Evolutionary conservation across 2,797 vertebrate species (phyloP), one percentile per base, ranked within the genome.

Genomic region (Triplophysa bombifrons): DNA sequence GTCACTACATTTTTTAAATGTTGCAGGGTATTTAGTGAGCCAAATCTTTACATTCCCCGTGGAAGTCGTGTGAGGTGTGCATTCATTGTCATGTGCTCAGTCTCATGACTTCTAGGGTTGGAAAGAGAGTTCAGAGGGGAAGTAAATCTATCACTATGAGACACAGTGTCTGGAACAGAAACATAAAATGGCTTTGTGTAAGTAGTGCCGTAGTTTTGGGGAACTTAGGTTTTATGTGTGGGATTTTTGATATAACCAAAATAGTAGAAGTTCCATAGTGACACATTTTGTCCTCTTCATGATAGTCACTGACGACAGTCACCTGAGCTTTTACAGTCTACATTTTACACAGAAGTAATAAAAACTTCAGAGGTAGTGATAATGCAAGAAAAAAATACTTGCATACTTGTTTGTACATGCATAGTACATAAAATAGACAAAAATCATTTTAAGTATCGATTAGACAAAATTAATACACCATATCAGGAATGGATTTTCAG

Each of bases 41-140:
- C 3, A 4, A 27, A 19, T 55, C 9, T 67, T 14, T 46, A n/a
- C 48, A 66, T 25, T 44, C 22, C 8, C 25, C 0, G 22, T 61
- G 55, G 44, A 61, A 5, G 38, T 48, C 56, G 19, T 8, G 6
- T 61, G n/a, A 55, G 34, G 11, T 65, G 38, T 56, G 16, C 25
- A 27, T 27, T 27, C 22, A 56, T 25, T 58, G 69, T 82, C 80
- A 82, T 82, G 80, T 82, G 80, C 68, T 56, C 12, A 2, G 75
- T 82, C 80, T 78, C 66, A 69, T 82, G 80, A 82, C 72, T 82
- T 44, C 56, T n/a, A 55, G 48, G 46, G 55, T 73, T 58, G 71
- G 69, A 78, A 48, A 20, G 70, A 77, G 80, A 77, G 53, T 72
- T 64, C 69, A 67, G 30, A 73, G 20, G 30, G 70, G 80, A 77